Percentiles rank a stretch among this genome's conserved stretches.
phyloP scores from a whole-genome alignment of 1,140 invertebrate genomes.

The Octopus sinensis region DNA sequence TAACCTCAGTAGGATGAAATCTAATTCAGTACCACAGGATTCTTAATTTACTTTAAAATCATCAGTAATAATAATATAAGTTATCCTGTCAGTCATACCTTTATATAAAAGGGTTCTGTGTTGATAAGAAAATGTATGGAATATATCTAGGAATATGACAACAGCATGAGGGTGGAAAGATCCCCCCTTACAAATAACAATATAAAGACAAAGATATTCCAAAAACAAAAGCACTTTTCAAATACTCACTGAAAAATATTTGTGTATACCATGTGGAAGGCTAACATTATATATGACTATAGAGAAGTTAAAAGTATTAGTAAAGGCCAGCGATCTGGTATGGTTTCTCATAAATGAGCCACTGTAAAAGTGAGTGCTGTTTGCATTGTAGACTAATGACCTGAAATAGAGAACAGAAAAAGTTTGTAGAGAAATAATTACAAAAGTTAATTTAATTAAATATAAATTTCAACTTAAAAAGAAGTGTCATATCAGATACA shows the following conservation, averaged over 20 bases:
- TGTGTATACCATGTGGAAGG: slow-evolving; percentile 64
- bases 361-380: slow-evolving; percentile 57
- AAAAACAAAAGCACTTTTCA: background rate
- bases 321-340: slow-evolving; percentile 64
- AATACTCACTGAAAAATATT: slow-evolving; percentile 66
- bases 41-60: background rate
- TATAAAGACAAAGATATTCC: too few relatives aligned
- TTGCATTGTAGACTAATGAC: slow-evolving; percentile 56
- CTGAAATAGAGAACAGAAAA: slow-evolving; percentile 42
- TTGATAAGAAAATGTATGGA: too few relatives aligned
- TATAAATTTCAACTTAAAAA: too few relatives aligned
- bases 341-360: slow-evolving; percentile 42
- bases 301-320: slow-evolving; percentile 71
- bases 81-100: too few relatives aligned
- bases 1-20: background rate
- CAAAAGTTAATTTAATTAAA: too few relatives aligned
- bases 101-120: too few relatives aligned
- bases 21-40: background rate
- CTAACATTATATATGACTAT: slow-evolving; percentile 70
- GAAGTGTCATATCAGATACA: slow-evolving; percentile 16
- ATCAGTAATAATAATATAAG: too few relatives aligned
- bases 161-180: too few relatives aligned
- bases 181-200: too few relatives aligned
- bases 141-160: too few relatives aligned
- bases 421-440: background rate